phyloP scores from a whole-genome alignment of 2,113 vertebrate species.

The Xiphias gladius region DNA sequence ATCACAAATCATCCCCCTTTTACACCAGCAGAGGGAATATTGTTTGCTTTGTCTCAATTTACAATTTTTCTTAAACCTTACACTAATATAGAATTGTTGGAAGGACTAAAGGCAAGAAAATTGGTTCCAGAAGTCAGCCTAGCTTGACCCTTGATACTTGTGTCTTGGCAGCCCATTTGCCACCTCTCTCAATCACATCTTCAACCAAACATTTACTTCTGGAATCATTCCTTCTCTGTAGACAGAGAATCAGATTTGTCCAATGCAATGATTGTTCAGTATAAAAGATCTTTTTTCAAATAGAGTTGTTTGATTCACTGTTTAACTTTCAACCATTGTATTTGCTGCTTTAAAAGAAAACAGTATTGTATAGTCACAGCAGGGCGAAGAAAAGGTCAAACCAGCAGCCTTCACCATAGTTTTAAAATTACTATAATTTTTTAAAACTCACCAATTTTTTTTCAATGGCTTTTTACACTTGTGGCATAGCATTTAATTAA shows the following conservation, averaged over 20 bases:
- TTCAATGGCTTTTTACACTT: not conserved
- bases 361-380: not conserved
- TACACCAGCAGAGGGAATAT: not conserved
- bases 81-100: not conserved
- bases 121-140: constrained; percentile 24
- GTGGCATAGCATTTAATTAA: not conserved
- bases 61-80: constrained; percentile 1
- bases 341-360: not conserved
- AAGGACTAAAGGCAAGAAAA: not conserved
- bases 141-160: not conserved
- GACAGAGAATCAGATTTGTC: not conserved
- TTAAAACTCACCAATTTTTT: too few relatives aligned
- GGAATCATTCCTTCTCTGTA: not conserved
- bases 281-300: not conserved
- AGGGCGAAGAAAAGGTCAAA: too few relatives aligned
- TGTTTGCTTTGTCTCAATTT: not conserved
- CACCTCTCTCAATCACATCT: constrained; percentile 6
- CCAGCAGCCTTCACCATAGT: not conserved
- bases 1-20: not conserved
- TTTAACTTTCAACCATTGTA: not conserved
- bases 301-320: not conserved
- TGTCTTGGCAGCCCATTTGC: not conserved
- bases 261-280: not conserved
- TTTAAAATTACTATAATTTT: too few relatives aligned
- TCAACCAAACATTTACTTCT: constrained; percentile 2